Base-by-base conservation (phyloP, 2,888 invertebrate genomes). In the Plebejus anna region DNA sequence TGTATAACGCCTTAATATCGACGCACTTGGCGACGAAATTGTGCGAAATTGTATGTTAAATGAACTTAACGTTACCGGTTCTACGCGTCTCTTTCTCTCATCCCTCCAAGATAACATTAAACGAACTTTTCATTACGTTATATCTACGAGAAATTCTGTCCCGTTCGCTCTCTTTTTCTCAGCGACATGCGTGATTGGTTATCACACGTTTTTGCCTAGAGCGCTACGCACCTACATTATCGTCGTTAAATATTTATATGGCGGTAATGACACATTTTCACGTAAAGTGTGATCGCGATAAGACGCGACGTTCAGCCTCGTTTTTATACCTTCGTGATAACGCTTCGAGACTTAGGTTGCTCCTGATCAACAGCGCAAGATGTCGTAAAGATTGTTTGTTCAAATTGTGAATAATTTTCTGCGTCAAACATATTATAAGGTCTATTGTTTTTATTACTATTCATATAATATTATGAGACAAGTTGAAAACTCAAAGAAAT, bases 301-400 rank as follows among this genome's bases (percentile, higher is more conserved):
- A 81, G 81, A 83, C 82, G 82, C 84, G 82, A 87, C 87, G 88
- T 86, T 88, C 84, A 89, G 85, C 83, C 84, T 87, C 84, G 84
- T 84, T 83, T 88, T 91, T 90, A 91, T 89, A 87, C 85, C 91
- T 86, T 89, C 90, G 90, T 89, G 91, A 89, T 88, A 89, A 84
- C 84, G 85, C 84, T 86, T 91, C 86, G 89, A 89, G 87, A 86
- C 85, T 81, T 82, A 83, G 85, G 84, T 11, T 82, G 42, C 72
- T 85, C 84, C 83, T 86, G 88, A 89, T 88, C 87, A 86, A 87
- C 86, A 84, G 85, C 82, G 83, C 80, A 57, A 84, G 83, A 84
- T 83, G 84, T 88, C 87, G 83, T 88, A 88, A 85, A 86, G 85
- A 84, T 66, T 66, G 32, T 28, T 59, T 59, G 13, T 59, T 7